Base-by-base conservation (phyloP, 2,888 invertebrate species). In the Podotricha telesiphe region DNA sequence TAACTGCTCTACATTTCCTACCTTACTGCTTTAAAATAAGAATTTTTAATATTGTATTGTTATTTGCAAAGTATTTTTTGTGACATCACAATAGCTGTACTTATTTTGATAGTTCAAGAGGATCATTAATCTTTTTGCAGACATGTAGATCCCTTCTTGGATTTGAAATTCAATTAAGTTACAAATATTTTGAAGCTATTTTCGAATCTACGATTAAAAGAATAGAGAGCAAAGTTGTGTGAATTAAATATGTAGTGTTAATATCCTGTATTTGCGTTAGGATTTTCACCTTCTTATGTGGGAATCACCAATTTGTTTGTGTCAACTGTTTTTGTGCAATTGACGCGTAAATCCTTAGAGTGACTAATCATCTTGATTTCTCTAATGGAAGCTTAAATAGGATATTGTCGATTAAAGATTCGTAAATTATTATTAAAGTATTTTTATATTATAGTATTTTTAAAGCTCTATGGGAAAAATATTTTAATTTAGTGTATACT, bases 281-380 rank as follows among this genome's bases (percentile, higher is more conserved):
- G 87, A 91, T 93, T 92, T 92, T 92, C 93, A 91, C 93, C 89
- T 91, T 86, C 85, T 81, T 80, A 86, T 91, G 91, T 90, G 92
- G 91, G 91, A 89, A 90, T 89, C 88, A 86, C 84, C 88, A 91
- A 93, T 93, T 93, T 91, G 92, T 92, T 89, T 88, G 80, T 81
- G 84, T 85, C 87, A 80, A 81, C 85, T 93, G 92, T 93, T 91
- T 91, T 92, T 92, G 89, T 91, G 84, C 86, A 91, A 90, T 91
- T 87, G 92, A 90, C 88, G 90, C 82, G 82, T 82, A 87, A 89
- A 87, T 87, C 86, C 85, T 82, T 80, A 75, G 78, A 76, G 79
- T 89, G 88, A 93, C 81, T 88, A 88, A 92, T 92, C 92, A 87
- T 87, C 69, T 72, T 65, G 77, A 84, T 84, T 86, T 84, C 79